Conservation (phyloP, 1,140 invertebrate species). For the Papilio glaucus region DNA sequence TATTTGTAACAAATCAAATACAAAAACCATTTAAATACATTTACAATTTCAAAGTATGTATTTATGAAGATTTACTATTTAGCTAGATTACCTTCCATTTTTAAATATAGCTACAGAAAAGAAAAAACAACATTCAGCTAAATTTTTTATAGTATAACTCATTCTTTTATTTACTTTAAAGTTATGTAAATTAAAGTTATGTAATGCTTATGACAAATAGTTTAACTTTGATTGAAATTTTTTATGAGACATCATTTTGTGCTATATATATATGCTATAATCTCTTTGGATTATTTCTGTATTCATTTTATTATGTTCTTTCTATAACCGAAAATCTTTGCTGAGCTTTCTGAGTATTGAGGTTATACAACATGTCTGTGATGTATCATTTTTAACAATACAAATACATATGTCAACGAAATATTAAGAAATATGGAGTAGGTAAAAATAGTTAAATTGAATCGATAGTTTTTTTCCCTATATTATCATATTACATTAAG, state of each 20-base stretch:
- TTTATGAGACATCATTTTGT: too few species aligned
- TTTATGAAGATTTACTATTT: not conserved
- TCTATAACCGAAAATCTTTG: not conserved
- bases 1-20: slow-evolving; percentile 26
- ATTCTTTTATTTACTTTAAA: too few species aligned
- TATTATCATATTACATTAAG: slow-evolving; percentile 4
- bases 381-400: not conserved
- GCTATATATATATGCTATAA: not conserved
- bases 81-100: not conserved
- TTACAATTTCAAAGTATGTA: not conserved
- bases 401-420: not conserved
- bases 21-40: slow-evolving; percentile 2
- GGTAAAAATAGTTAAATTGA: not conserved
- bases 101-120: not conserved
- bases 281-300: not conserved
- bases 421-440: not conserved
- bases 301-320: not conserved
- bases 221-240: too few species aligned
- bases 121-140: not conserved
- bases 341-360: not conserved
- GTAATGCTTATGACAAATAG: too few species aligned
- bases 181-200: too few species aligned
- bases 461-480: not conserved
- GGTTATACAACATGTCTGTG: not conserved
- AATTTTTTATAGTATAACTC: too few species aligned